These are phyloP conservation scores for Idaea aversata DNA, from an alignment of 2,888 invertebrate genomes.

Conservation along the genomic window DNA sequence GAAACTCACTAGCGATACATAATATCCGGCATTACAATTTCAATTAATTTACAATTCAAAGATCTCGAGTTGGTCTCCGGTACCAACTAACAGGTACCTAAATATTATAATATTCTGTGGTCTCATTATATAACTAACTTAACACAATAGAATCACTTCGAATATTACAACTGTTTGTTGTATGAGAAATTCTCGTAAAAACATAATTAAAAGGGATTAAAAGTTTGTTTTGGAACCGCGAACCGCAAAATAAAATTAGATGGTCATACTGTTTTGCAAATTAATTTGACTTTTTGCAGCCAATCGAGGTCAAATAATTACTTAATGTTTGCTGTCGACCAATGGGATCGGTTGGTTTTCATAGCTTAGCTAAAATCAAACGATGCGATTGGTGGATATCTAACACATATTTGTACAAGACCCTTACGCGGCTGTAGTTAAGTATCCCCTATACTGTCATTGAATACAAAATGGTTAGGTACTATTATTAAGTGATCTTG, in stretches of 20 bases:
- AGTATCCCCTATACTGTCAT: no score
- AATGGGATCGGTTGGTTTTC: background rate
- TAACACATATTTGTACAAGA: background rate
- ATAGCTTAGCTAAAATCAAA: background rate
- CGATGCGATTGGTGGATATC: background rate
- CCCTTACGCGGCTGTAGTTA: no score
- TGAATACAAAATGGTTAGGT: no score
- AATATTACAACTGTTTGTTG: background rate
- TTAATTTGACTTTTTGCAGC: background rate
- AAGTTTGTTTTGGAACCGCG: background rate
- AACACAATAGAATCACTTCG: background rate
- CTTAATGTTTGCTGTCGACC: background rate
- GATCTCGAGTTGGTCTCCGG: background rate
- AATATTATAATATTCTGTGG: background rate
- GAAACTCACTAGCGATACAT: background rate
- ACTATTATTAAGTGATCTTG: no score
- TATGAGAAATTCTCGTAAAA: background rate
- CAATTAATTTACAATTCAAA: background rate
- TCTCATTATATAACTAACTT: background rate
- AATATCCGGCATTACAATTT: background rate
- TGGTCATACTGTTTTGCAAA: background rate
- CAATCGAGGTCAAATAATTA: background rate
- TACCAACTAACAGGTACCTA: background rate
- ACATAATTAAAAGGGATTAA: background rate
- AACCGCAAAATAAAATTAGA: background rate